Percentiles rank a stretch among this genome's conserved stretches.
phyloP scores from a whole-genome alignment of 1,140 invertebrate genomes.

The Lordiphosa collinella region DNA sequence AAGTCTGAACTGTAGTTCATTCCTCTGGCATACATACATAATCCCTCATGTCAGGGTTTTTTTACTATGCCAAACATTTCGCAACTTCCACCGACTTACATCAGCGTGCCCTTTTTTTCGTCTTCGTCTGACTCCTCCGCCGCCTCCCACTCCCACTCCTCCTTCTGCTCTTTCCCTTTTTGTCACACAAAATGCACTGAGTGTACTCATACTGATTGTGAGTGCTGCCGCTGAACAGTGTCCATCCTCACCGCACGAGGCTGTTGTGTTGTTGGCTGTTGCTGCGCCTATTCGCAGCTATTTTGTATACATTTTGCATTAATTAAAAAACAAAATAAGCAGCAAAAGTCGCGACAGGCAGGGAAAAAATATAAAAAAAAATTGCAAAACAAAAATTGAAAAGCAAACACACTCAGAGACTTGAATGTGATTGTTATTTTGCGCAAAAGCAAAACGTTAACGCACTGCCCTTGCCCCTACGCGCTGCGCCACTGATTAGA shows the following conservation, averaged over 20 bases:
- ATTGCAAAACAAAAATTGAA: conserved; percentile 50
- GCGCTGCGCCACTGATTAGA: conserved; percentile 51
- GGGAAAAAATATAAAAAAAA: conserved; percentile 13
- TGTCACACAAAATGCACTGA: conserved; percentile 18
- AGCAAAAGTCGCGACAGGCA: conserved; percentile 52
- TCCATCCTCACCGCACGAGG: conserved; percentile 18
- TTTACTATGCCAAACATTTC: conserved; percentile 42
- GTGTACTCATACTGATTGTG: background rate
- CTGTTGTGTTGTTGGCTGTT: conserved; percentile 35
- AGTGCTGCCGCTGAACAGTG: background rate
- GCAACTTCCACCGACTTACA: conserved; percentile 45
- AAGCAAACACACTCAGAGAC: conserved; percentile 69
- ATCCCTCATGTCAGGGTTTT: conserved; percentile 14
- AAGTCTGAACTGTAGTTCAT: too few relatives aligned
- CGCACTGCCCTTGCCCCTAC: background rate
- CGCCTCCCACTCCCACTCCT: background rate
- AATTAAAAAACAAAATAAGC: conserved; percentile 76
- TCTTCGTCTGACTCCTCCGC: too few relatives aligned
- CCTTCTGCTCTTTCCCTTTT: conserved; percentile 22
- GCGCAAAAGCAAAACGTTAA: background rate
- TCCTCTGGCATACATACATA: conserved; percentile 1
- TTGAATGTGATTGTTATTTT: conserved; percentile 67
- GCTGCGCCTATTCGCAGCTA: conserved; percentile 59
- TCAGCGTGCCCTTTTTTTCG: conserved; percentile 22
- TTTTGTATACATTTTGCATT: conserved; percentile 78